Conservation (phyloP, 2,797 vertebrate species). For the Echiichthys vipera region DNA sequence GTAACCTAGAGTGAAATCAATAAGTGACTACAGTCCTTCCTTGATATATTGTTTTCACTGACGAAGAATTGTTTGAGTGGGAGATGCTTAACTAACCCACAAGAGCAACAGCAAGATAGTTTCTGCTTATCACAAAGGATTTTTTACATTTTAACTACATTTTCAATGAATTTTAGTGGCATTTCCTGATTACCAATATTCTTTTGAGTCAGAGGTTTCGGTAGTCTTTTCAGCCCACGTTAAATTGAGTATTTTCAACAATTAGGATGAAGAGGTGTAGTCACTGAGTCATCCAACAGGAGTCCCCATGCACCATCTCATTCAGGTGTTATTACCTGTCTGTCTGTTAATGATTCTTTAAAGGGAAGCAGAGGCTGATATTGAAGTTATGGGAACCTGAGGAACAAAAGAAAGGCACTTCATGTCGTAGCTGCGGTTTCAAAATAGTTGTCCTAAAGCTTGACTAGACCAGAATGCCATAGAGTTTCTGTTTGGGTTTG, state of each 20-base stretch:
- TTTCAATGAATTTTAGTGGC: neutral
- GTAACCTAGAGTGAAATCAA: too few relatives aligned
- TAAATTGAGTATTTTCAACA: neutral
- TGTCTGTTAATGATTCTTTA: neutral
- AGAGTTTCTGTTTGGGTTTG: constrained; percentile 8
- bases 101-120: neutral
- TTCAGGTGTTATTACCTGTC: constrained; percentile 23
- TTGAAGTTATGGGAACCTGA: neutral
- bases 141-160: neutral
- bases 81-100: neutral
- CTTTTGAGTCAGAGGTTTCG: neutral
- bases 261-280: constrained; percentile 22
- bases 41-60: neutral
- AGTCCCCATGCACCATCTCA: constrained; percentile 27
- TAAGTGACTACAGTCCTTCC: neutral
- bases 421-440: neutral
- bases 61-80: neutral
- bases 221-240: neutral
- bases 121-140: too few relatives aligned
- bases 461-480: neutral
- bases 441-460: neutral
- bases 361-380: neutral
- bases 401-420: neutral
- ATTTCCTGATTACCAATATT: neutral
- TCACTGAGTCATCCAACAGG: constrained; percentile 46